Conservation (phyloP, 2,888 invertebrate genomes). For the Molorchus minor region DNA sequence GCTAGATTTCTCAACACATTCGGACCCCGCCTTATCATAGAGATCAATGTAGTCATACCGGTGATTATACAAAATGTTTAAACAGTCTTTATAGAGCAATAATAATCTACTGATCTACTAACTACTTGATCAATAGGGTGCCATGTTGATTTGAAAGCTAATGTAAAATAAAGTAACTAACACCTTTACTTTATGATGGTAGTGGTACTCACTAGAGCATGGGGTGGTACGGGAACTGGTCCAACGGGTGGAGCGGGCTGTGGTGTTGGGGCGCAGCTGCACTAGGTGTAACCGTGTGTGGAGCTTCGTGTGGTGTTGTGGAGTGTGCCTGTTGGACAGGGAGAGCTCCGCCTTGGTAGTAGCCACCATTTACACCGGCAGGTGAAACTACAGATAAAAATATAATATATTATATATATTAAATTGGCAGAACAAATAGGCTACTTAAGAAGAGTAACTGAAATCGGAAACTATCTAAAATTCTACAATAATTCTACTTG, state of each 20-base stretch:
- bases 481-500: too few relatives aligned
- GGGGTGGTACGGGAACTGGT: conserved; percentile 60
- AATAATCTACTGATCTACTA: too few relatives aligned
- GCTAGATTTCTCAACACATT: too few relatives aligned
- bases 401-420: not conserved
- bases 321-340: conserved; percentile 89
- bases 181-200: conserved; percentile 47
- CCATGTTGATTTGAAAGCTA: conserved; percentile 14
- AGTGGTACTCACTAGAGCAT: conserved; percentile 51
- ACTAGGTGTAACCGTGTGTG: conserved; percentile 66
- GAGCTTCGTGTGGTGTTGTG: conserved; percentile 82
- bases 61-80: too few relatives aligned
- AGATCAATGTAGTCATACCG: too few relatives aligned
- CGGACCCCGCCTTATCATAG: too few relatives aligned
- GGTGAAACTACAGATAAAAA: conserved; percentile 61
- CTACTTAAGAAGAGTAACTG: too few relatives aligned
- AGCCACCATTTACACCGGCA: conserved; percentile 76
- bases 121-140: not conserved
- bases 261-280: conserved; percentile 65
- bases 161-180: conserved; percentile 32
- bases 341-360: conserved; percentile 77
- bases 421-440: not conserved
- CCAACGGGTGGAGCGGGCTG: conserved; percentile 64
- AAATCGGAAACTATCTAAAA: too few relatives aligned
- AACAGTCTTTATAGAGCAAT: too few relatives aligned